Percentiles rank a stretch among this genome's conserved stretches.
Evolutionary conservation across 2,113 vertebrate species (phyloP).

Genomic region (Toxotes jaculatrix): DNA sequence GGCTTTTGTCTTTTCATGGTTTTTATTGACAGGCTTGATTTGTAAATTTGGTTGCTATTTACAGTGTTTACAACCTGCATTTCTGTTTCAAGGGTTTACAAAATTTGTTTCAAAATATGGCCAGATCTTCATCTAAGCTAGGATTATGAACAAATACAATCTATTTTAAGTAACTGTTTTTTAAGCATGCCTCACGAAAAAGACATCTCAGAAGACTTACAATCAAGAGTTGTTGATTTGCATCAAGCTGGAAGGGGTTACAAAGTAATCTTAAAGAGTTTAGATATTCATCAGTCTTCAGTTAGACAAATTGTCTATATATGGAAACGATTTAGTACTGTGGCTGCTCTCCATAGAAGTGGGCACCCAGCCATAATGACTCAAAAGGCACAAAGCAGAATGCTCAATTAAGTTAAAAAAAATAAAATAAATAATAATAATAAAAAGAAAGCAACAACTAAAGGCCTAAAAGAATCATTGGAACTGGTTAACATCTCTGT

Average conservation of each 20-base stretch:
- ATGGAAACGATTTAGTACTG: background rate
- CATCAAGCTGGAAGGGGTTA: background rate
- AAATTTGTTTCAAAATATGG: background rate
- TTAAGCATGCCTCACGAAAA: background rate
- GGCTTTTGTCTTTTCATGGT: background rate
- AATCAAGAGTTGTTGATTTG: background rate
- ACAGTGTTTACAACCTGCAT: background rate
- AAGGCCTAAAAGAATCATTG: background rate
- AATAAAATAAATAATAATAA: too few species aligned
- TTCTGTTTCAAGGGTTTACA: background rate
- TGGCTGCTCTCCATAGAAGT: background rate
- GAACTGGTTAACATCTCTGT: background rate
- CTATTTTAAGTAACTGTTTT: background rate
- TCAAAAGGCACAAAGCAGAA: background rate
- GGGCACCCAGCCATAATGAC: background rate
- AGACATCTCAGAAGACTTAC: background rate
- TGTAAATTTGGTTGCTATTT: background rate
- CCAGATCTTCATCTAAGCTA: background rate
- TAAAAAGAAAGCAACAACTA: background rate
- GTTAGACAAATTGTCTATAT: background rate
- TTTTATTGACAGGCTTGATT: background rate
- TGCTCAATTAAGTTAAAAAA: background rate
- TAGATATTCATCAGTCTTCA: background rate
- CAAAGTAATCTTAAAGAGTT: background rate
- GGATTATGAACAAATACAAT: background rate